Evolutionary conservation across 2,113 vertebrate species (phyloP), one percentile per base, ranked within the genome.

Genomic region (Myxocyprinus asiaticus): DNA sequence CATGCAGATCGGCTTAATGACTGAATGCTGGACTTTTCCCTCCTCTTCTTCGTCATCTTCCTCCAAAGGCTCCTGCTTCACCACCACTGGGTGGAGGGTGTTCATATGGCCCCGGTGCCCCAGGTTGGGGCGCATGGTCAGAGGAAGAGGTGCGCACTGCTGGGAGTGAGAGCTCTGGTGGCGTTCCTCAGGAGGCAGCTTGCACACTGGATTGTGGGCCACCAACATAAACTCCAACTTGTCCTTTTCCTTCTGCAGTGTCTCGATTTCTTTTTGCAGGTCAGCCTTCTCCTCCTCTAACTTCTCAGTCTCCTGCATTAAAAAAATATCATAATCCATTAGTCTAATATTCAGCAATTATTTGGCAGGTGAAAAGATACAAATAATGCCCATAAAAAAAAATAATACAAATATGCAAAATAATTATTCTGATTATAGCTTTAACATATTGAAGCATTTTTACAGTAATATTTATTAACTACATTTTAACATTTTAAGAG

Each of bases 201-300:
- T 99, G 88, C 98, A 99, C 82, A 97, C 91, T 0, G 97, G 96
- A 75, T 97, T 95, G 53, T 99, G 98, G 76, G 98, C 98, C 33
- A 98, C 97, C 84, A 99, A 85, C 96, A 99, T 98, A 90, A 99
- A 99, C 85, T 98, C 97, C 90, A 99, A 91, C 91, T 98, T 99
- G 87, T 99, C 98, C 83, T 98, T 99, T 91, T 99, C 98, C 79
- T 99, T 99, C 91, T 97, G 96, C 76, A 99, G 90, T 72, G 88
- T 95, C 43, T 98, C 97, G 0, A 99, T 99, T 90, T 99, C 97
- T 17, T 98, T 99, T 90, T 99, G 97, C 83, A 99, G 89, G 62
- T 96, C 95, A 0, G 97, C 96, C 78, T 99, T 99, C 81, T 99
- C 97, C 71, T 98, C 96, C 86, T 99, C 98, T 85, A 99, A 92